Percentiles rank a stretch among this genome's conserved stretches.
These are phyloP conservation scores for Linnaemya vulpina DNA, from an alignment of 2,888 invertebrate species.

Conservation along the genomic window DNA sequence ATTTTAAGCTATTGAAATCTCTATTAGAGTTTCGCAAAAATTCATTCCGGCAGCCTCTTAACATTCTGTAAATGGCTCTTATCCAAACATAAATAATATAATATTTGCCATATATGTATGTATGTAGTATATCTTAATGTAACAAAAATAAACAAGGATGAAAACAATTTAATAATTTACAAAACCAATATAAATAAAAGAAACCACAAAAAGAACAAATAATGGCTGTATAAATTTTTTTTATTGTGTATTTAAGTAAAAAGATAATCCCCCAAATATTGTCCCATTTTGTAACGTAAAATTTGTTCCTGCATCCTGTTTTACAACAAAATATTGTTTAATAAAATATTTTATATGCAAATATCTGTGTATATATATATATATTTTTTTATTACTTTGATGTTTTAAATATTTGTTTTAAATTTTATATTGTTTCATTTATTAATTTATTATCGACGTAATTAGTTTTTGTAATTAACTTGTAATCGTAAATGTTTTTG, in stretches of 20 bases:
- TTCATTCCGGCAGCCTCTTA: neutral
- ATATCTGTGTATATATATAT: neutral
- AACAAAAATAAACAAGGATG: conserved; percentile 3
- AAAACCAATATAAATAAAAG: neutral
- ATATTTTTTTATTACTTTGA: neutral
- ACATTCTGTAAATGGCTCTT: conserved; percentile 6
- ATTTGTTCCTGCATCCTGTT: conserved; percentile 47
- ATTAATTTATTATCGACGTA: conserved; percentile 31
- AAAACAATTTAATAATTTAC: conserved; percentile 18
- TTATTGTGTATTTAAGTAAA: conserved; percentile 15
- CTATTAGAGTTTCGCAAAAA: neutral
- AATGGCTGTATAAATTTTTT: conserved; percentile 61
- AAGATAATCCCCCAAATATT: conserved; percentile 25
- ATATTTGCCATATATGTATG: conserved; percentile 47
- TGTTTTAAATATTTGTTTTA: conserved; percentile 20
- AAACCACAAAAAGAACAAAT: conserved; percentile 32
- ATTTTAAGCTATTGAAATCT: too few species aligned
- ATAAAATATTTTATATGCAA: conserved; percentile 26
- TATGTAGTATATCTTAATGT: conserved; percentile 31
- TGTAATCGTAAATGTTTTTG: conserved; percentile 18
- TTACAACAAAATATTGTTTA: conserved; percentile 27
- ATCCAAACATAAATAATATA: conserved; percentile 19
- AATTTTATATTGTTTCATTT: conserved; percentile 17
- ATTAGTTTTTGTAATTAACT: conserved; percentile 28
- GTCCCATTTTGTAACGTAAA: conserved; percentile 11